phyloP scores from a whole-genome alignment of 1,140 invertebrate species.

The Bilobella aurantiaca region DNA sequence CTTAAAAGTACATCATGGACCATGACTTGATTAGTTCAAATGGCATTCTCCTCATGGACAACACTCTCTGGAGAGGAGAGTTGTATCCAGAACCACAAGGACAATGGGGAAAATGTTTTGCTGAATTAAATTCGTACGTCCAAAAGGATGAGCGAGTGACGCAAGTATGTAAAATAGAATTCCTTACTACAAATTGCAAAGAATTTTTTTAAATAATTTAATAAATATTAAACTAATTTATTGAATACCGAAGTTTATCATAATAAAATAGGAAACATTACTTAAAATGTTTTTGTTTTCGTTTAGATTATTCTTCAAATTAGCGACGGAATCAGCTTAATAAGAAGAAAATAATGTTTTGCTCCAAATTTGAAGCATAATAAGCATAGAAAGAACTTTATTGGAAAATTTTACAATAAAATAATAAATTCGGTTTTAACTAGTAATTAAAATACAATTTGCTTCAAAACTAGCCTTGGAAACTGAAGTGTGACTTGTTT shows the following conservation, averaged over 20 bases:
- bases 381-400: no score
- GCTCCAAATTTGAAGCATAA: neutral
- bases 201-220: no score
- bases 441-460: no score
- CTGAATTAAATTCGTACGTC: conserved; percentile 10
- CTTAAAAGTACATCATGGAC: conserved; percentile 18
- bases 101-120: neutral
- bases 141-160: conserved; percentile 11
- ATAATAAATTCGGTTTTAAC: no score
- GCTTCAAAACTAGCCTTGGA: no score
- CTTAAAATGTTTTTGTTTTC: no score
- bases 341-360: neutral
- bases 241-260: no score
- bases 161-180: conserved; percentile 11
- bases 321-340: conserved; percentile 12
- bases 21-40: conserved; percentile 6
- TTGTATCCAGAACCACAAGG: neutral
- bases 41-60: conserved; percentile 13
- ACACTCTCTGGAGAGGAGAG: conserved; percentile 8
- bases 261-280: no score
- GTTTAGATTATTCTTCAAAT: conserved; percentile 13
- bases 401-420: no score
- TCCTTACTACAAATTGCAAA: no score
- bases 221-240: no score
- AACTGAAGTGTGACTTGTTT: no score